Evolutionary conservation across 2,797 vertebrate species (phyloP), one percentile per base, ranked within the genome.

Genomic region (Danionella dracula): DNA sequence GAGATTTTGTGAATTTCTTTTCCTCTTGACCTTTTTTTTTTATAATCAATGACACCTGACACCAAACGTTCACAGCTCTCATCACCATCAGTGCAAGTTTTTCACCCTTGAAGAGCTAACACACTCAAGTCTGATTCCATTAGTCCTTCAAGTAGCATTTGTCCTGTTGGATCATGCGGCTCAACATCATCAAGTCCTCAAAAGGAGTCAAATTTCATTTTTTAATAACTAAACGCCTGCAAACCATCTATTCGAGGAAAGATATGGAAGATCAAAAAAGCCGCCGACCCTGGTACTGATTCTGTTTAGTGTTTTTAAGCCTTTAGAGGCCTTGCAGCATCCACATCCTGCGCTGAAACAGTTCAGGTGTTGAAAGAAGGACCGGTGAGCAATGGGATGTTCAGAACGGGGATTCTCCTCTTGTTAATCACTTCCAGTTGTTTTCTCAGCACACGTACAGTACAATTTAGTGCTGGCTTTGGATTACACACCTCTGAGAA

Each of bases 401-500:
- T 41, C 40, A 59, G 23, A 19, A 27, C 50, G 31, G 54, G 53
- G 35, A 79, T 40, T 27, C 65, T 75, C 70, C 55, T 34, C 59
- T 66, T 76, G 50, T 45, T 89, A 88, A 91, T 88, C 83, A 84
- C 85, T 83, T 75, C 84, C 89, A 91, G 88, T 89, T 88, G 87
- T 83, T 79, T 48, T 71, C 31, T 78, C 75, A 73, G 84, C 78
- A 87, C 86, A 86, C 84, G 86, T 71, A 55, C 72, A 76, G 70
- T 83, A 81, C 73, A n/a, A n/a, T n/a, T n/a, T n/a, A 70, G 54
- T 66, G 74, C 72, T 82, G 80, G 77, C 80, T 66, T 56, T 4
- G 19, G 77, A 80, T 82, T 72, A 79, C 68, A 77, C 69, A 42
- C n/a, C 48, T 45, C 17, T 4, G 19, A 57, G 42, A 50, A 46